A percentile compares a stretch with the other conserved stretches of the same genome.
Conservation (phyloP, 2,113 vertebrate species). For the Macquaria australasica region DNA sequence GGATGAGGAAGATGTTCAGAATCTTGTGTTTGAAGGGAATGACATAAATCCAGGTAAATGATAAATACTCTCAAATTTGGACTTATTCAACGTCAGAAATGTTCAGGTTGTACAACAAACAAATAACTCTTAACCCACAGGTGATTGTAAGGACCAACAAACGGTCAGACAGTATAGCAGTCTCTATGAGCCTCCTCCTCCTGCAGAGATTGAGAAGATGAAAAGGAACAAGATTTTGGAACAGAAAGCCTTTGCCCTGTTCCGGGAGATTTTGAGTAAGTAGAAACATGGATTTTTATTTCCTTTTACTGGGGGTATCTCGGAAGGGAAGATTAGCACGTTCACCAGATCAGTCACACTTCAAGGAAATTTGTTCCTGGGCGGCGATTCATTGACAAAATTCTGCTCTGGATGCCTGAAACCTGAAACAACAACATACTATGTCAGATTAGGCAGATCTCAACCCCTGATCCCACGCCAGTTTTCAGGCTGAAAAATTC, state of each 20-base stretch:
- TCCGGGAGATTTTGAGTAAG: slow-evolving; percentile 92
- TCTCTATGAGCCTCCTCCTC: slow-evolving; percentile 88
- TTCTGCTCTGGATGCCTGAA: neutral
- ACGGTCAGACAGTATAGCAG: slow-evolving; percentile 75
- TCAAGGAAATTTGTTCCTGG: neutral
- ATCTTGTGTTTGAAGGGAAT: slow-evolving; percentile 43
- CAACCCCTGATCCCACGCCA: neutral
- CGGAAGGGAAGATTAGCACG: neutral
- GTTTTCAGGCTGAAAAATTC: neutral
- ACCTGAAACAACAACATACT: neutral
- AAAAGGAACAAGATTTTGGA: slow-evolving; percentile 87
- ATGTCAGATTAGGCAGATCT: too few relatives aligned
- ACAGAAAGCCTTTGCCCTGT: slow-evolving; percentile 90
- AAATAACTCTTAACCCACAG: slow-evolving; percentile 67
- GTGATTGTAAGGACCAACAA: slow-evolving; percentile 71
- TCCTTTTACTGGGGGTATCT: neutral
- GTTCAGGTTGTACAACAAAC: neutral
- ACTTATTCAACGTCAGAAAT: neutral
- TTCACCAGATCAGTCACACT: neutral
- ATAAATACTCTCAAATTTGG: neutral
- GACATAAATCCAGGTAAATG: slow-evolving; percentile 61
- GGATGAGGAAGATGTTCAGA: slow-evolving; percentile 88
- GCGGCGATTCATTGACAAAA: neutral
- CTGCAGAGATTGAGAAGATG: slow-evolving; percentile 88
- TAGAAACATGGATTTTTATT: neutral